Conservation (phyloP, 2,888 invertebrate genomes). For the Alsophila aescularia region DNA sequence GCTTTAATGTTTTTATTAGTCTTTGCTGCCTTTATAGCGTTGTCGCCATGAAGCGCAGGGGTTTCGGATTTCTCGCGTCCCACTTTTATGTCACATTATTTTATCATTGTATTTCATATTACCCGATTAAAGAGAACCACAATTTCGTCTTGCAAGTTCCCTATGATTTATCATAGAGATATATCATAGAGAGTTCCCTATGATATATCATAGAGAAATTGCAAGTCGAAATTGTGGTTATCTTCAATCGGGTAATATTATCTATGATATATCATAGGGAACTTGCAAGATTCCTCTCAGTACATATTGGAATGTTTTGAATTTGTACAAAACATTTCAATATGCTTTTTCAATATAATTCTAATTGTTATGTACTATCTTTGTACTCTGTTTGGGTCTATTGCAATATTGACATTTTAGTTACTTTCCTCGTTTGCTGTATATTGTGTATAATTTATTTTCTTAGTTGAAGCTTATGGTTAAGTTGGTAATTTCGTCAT, state of each 20-base stretch:
- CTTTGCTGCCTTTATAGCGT: no score
- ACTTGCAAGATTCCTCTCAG: background rate
- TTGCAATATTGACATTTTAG: background rate
- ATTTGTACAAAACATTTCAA: no score
- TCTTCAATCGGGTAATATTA: background rate
- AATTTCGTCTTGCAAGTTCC: no score
- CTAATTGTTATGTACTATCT: background rate
- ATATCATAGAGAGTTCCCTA: no score
- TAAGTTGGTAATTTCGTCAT: background rate
- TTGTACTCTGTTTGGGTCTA: background rate
- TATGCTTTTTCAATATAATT: background rate
- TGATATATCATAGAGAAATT: background rate
- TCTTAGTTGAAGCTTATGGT: background rate
- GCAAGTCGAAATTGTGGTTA: background rate
- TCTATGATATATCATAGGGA: no score
- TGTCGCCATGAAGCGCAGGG: no score
- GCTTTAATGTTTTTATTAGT: no score
- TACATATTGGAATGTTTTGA: background rate
- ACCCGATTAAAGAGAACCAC: no score
- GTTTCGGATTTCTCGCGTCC: no score
- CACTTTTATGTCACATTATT: no score
- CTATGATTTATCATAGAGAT: no score
- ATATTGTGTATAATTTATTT: background rate
- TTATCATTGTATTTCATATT: no score
- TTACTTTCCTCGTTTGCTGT: background rate